Evolutionary conservation across 2,113 vertebrate species (phyloP).

Genomic region (Equus przewalskii): DNA sequence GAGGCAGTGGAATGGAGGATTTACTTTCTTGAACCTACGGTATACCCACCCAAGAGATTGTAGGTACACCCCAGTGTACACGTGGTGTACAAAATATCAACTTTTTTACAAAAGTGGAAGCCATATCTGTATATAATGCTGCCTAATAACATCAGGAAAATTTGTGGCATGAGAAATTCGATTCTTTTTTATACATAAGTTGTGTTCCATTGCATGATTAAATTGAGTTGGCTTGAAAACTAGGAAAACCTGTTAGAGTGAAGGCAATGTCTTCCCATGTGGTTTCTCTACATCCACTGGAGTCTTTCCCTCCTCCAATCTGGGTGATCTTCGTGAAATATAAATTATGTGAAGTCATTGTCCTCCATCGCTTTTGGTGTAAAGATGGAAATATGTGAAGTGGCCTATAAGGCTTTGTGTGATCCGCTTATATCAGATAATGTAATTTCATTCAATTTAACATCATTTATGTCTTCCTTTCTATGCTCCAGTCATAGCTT

Average conservation of each 20-base stretch:
- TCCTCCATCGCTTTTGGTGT: not conserved
- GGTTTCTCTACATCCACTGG: not conserved
- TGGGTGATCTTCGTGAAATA: not conserved
- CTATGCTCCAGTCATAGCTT: not conserved
- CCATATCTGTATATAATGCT: not conserved
- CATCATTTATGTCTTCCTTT: not conserved
- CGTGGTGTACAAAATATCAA: not conserved
- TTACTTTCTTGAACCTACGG: not conserved
- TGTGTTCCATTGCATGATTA: not conserved
- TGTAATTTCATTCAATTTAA: not conserved
- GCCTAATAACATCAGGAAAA: not conserved
- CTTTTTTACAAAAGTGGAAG: not conserved
- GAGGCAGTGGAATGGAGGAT: not conserved
- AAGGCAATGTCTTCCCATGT: not conserved
- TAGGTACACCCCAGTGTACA: not conserved
- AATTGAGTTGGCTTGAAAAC: not conserved
- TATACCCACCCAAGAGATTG: not conserved
- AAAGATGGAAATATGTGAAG: not conserved
- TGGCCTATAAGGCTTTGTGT: not conserved
- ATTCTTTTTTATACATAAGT: not conserved
- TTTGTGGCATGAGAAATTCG: not conserved
- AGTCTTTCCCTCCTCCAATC: not conserved
- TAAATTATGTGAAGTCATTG: not conserved
- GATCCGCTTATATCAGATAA: not conserved
- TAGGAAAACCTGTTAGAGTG: not conserved